Base-by-base conservation (phyloP, 2,888 invertebrate genomes). In the Deilephila porcellus region DNA sequence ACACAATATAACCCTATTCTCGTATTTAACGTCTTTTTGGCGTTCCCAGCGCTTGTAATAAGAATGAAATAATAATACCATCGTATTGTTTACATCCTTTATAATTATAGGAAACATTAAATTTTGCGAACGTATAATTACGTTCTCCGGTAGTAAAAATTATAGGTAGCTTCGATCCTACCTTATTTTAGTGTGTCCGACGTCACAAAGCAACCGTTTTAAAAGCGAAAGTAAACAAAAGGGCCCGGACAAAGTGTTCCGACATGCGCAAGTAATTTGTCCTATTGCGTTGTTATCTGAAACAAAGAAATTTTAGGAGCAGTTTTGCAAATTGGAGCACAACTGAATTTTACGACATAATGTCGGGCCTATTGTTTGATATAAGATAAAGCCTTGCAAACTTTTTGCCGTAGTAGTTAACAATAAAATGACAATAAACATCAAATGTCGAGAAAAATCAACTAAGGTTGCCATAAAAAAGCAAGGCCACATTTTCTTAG, bases 321-420 rank as follows among this genome's bases (percentile, higher is more conserved):
- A 86, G 85, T 90, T 89, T 88, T 83, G 86, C 88, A 89, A 93
- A 93, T 88, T 91, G 85, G 90, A 86, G 87, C 89, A 88, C 85
- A 90, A 87, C 87, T 86, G 86, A 83, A 83, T 87, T 92, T 90
- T 92, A 91, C 85, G 87, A 85, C 87, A 81, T 81, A 82, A 83
- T 85, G 81, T 85, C 82, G 80, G 79, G 78, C 75, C 84, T 82
- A 86, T 90, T 89, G 86, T 87, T 76, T 79, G 78, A 76, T 77
- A 75, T 77, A 75, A 85, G 86, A 87, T 86, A 89, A 88, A 90
- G 87, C 88, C 89, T 91, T 90, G 92, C 91, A 83, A 89, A 89
- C 78, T 89, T 90, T 91, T 91, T 91, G 87, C 88, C 83, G 81
- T 81, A 85, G 82, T 83, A 84, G 86, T 85, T 82, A 83, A 86